These are phyloP conservation scores for Hedychridium roseum DNA, from an alignment of 2,888 invertebrate genomes.

Conservation along the genomic window DNA sequence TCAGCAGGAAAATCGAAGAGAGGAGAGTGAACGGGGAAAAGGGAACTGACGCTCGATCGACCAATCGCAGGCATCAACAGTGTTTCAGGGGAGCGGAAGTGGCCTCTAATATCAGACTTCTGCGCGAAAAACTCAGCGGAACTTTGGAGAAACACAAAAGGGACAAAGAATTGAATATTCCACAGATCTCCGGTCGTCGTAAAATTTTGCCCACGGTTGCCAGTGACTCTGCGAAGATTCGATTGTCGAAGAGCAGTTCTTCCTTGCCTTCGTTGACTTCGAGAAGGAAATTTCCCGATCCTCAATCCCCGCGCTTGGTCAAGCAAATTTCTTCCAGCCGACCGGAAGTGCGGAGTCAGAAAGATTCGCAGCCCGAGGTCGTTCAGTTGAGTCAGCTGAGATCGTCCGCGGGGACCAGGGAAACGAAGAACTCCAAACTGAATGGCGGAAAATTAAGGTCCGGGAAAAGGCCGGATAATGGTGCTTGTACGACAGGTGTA, in stretches of 20 bases:
- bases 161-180: no score
- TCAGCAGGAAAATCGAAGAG: constrained; percentile 3
- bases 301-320: no score
- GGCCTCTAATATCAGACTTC: constrained; percentile 68
- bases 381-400: no score
- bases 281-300: constrained; percentile 13
- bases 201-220: no score
- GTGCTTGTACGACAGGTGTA: constrained; percentile 20
- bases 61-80: constrained; percentile 65
- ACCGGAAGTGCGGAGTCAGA: constrained; percentile 38
- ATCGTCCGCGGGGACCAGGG: no score
- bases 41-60: neutral
- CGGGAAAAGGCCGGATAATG: constrained; percentile 1
- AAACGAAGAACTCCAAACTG: no score
- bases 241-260: constrained; percentile 16
- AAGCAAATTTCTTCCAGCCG: no score
- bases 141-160: constrained; percentile 64
- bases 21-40: no score
- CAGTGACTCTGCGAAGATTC: no score
- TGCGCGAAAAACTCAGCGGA: constrained; percentile 71
- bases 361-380: constrained; percentile 23
- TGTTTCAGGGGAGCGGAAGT: constrained; percentile 65
- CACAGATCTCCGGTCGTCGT: no score
- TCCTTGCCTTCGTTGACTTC: constrained; percentile 32
- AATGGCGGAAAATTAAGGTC: neutral